Conservation (phyloP, 2,888 invertebrate genomes). For the Bembecia ichneumoniformis region DNA sequence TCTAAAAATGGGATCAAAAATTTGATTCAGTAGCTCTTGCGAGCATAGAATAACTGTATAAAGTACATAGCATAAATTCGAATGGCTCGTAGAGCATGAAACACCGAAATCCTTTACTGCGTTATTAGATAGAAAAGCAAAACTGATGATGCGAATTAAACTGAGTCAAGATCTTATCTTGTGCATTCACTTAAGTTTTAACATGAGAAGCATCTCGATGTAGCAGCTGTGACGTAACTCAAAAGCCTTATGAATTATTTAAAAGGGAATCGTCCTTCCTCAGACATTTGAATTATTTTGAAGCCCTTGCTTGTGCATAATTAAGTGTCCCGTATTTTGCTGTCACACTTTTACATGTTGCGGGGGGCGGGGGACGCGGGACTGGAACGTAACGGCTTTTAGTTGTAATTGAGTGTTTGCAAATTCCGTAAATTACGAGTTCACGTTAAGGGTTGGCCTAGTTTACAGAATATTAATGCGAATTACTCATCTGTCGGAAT, state of each 20-base stretch:
- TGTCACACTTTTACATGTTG: constrained; percentile 26
- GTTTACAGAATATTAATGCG: constrained; percentile 6
- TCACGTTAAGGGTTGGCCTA: constrained; percentile 12
- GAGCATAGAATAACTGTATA: too few species aligned
- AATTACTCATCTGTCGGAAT: not conserved
- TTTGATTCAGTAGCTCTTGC: too few species aligned
- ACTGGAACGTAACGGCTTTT: not conserved
- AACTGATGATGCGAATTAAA: constrained; percentile 28
- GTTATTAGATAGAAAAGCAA: constrained; percentile 26
- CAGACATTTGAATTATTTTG: constrained; percentile 60
- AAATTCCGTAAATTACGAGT: constrained; percentile 23
- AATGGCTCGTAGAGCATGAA: not conserved
- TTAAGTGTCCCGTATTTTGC: constrained; percentile 35
- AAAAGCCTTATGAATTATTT: constrained; percentile 57
- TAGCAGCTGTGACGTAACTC: constrained; percentile 42
- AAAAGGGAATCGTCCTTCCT: constrained; percentile 43
- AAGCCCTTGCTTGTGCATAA: constrained; percentile 47
- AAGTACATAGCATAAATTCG: too few species aligned
- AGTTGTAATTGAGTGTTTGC: constrained; percentile 22
- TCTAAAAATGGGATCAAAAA: too few species aligned
- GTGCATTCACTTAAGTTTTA: constrained; percentile 24
- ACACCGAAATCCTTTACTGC: constrained; percentile 27
- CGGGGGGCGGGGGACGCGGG: not conserved
- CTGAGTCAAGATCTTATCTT: constrained; percentile 37
- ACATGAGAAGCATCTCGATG: constrained; percentile 13